phyloP scores from a whole-genome alignment of 1,140 invertebrate genomes.

The Plectrocnemia conspersa region DNA sequence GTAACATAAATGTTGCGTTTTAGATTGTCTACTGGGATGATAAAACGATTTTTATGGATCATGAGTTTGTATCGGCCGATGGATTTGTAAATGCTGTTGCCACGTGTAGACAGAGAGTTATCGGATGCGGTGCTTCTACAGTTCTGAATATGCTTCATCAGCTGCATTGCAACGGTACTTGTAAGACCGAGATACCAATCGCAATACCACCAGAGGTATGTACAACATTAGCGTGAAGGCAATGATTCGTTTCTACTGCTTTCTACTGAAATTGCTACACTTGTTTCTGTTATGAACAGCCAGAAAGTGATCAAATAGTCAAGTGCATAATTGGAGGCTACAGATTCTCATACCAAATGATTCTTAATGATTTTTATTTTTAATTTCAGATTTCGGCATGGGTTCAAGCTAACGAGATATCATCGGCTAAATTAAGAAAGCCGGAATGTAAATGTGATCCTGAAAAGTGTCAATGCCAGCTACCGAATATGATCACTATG shows the following conservation, averaged over 20 bases:
- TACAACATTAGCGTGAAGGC: too few species aligned
- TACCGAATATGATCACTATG: not conserved
- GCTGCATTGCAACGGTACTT: slow-evolving; percentile 60
- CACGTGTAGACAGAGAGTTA: slow-evolving; percentile 68
- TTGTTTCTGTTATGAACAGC: too few species aligned
- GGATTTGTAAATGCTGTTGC: slow-evolving; percentile 78
- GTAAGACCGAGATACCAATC: slow-evolving; percentile 61
- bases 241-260: too few species aligned
- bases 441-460: slow-evolving; percentile 23
- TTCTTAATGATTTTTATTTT: too few species aligned
- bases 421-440: slow-evolving; percentile 43
- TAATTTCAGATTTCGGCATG: slow-evolving; percentile 45
- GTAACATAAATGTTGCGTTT: not conserved
- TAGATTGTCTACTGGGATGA: slow-evolving; percentile 76
- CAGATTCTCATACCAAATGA: too few species aligned
- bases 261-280: too few species aligned
- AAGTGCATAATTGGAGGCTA: too few species aligned
- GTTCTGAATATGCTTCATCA: slow-evolving; percentile 59
- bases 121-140: slow-evolving; percentile 63
- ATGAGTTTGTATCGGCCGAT: slow-evolving; percentile 75
- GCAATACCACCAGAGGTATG: slow-evolving; percentile 60
- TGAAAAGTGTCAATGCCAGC: slow-evolving; percentile 22
- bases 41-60: slow-evolving; percentile 79
- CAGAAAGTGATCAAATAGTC: too few species aligned
- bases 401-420: slow-evolving; percentile 49